These are phyloP conservation scores for Steinernema scapterisci DNA, from an alignment of 2,888 invertebrate genomes.

Conservation along the genomic window DNA sequence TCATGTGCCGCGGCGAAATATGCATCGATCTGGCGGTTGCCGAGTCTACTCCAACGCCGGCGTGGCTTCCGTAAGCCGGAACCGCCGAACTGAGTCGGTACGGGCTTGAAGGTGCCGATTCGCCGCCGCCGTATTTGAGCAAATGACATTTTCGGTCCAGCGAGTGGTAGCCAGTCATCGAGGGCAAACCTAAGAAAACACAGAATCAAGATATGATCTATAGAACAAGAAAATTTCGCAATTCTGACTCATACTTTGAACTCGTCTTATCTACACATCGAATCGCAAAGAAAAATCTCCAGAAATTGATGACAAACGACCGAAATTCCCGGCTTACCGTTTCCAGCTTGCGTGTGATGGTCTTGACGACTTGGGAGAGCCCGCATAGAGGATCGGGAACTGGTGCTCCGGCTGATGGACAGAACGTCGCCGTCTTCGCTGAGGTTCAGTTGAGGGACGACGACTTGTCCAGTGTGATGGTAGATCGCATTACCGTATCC, in stretches of 20 bases:
- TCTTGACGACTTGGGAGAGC: conserved; percentile 11
- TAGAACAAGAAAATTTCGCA: not conserved
- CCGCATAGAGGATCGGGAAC: conserved; percentile 16
- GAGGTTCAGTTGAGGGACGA: conserved; percentile 41
- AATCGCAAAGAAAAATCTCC: not conserved
- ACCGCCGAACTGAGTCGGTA: conserved; percentile 44
- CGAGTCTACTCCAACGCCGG: not conserved
- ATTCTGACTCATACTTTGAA: not conserved
- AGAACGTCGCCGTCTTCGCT: conserved; percentile 58
- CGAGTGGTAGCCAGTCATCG: conserved; percentile 51
- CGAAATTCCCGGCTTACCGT: not conserved
- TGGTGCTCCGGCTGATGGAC: conserved; percentile 30
- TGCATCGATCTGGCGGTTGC: not conserved
- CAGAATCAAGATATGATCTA: conserved; percentile 1
- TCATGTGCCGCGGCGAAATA: conserved; percentile 23
- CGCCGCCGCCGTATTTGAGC: conserved; percentile 42
- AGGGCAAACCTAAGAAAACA: conserved; percentile 31
- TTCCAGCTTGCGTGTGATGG: conserved; percentile 28
- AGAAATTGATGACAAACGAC: not conserved
- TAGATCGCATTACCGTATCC: conserved; percentile 27
- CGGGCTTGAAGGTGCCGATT: conserved; percentile 38
- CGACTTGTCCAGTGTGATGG: not conserved
- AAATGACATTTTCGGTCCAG: conserved; percentile 57
- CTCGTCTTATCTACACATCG: not conserved
- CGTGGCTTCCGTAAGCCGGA: conserved; percentile 36